phyloP scores from a whole-genome alignment of 2,113 vertebrate species.

The Nothoprocta perdicaria region DNA sequence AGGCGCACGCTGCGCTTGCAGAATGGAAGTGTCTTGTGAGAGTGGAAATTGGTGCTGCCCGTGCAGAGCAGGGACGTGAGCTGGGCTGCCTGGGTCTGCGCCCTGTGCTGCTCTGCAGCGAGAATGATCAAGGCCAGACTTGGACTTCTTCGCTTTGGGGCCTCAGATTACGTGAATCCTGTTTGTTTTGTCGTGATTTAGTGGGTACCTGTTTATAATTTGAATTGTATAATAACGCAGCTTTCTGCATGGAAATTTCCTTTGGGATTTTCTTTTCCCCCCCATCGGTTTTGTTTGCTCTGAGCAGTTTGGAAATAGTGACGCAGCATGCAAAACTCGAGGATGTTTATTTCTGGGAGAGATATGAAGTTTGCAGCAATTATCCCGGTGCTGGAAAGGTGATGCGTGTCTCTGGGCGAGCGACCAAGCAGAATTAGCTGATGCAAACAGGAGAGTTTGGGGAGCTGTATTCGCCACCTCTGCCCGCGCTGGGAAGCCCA shows the following conservation, averaged over 20 bases:
- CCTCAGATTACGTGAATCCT: neutral
- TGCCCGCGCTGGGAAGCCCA: neutral
- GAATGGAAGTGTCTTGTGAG: no score
- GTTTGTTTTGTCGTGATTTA: neutral
- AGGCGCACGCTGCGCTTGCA: no score
- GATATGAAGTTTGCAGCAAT: neutral
- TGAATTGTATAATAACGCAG: neutral
- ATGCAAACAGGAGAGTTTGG: no score
- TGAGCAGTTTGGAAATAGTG: neutral
- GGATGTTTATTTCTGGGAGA: neutral
- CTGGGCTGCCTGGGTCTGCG: no score
- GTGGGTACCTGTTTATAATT: neutral
- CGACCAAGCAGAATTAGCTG: no score
- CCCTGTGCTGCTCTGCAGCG: no score
- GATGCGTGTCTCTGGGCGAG: neutral
- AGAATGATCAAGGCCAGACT: no score
- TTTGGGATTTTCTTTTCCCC: neutral
- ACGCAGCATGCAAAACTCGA: rapidly evolving
- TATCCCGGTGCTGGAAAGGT: neutral
- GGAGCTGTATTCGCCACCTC: neutral
- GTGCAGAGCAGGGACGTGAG: no score
- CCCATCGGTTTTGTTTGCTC: neutral
- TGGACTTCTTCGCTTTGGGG: neutral
- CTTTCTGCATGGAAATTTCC: conserved; percentile 2
- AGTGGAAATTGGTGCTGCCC: no score